phyloP scores from a whole-genome alignment of 2,797 vertebrate genomes.

The Sylvilagus floridanus region DNA sequence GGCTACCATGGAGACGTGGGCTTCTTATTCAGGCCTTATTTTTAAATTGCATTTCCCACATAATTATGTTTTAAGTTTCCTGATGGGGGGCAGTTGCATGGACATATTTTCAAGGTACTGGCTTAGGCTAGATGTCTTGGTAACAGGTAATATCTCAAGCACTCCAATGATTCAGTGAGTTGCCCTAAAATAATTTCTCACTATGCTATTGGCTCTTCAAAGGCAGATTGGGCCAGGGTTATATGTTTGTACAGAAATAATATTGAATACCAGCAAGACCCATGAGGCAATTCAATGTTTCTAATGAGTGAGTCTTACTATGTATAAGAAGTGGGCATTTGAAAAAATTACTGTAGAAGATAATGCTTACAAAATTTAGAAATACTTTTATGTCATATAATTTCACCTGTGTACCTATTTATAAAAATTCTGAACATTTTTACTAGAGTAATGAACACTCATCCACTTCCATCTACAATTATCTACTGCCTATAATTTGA shows the following conservation, averaged over 20 bases:
- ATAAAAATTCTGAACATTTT: conserved; percentile 17
- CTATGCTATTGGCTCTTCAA: background rate
- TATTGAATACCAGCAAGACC: background rate
- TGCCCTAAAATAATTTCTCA: background rate
- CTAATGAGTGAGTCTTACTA: background rate
- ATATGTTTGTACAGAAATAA: background rate
- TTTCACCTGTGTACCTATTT: background rate
- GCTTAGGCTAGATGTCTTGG: background rate
- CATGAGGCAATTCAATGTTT: background rate
- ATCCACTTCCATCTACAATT: background rate
- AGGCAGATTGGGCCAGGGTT: background rate
- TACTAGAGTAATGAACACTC: background rate
- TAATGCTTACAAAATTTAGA: background rate
- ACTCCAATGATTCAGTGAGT: background rate
- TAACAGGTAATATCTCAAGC: background rate
- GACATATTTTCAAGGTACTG: background rate
- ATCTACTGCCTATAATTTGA: background rate
- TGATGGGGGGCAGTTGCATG: background rate
- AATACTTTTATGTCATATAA: background rate
- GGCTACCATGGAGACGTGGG: background rate
- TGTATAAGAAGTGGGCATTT: background rate
- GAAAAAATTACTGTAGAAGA: background rate
- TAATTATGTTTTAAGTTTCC: conserved; percentile 3
- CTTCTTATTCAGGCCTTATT: background rate
- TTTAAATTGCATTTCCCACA: conserved; percentile 18